Evolutionary conservation across 2,888 invertebrate genomes (phyloP).

Genomic region (Portevinia maculata): DNA sequence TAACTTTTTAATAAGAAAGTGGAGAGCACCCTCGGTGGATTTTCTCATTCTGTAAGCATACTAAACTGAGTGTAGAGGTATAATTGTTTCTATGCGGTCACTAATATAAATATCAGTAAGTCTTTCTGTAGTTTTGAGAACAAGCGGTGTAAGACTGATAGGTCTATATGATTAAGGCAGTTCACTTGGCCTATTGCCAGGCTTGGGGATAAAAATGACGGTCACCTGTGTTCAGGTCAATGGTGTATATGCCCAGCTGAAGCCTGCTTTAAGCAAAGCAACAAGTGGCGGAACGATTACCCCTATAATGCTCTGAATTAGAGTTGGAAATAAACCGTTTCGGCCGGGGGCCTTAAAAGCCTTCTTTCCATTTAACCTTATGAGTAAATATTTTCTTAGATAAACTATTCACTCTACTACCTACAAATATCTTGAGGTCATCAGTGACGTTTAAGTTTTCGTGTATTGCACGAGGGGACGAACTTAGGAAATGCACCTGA

Average conservation of each 20-base stretch:
- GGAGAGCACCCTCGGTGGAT: not conserved
- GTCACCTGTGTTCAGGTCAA: not conserved
- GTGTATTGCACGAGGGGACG: not conserved
- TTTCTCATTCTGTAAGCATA: too few relatives aligned
- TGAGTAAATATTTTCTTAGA: not conserved
- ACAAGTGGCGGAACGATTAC: not conserved
- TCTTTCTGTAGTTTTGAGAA: not conserved
- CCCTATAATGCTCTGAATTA: too few relatives aligned
- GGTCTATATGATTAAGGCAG: not conserved
- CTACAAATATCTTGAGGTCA: too few relatives aligned
- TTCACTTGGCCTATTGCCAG: not conserved
- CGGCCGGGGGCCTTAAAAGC: slow-evolving; percentile 1
- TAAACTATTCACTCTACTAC: slow-evolving; percentile 2
- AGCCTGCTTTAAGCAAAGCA: not conserved
- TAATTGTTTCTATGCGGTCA: not conserved
- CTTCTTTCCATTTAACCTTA: not conserved
- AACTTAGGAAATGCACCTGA: not conserved
- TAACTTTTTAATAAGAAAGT: not conserved
- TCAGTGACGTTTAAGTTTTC: too few relatives aligned
- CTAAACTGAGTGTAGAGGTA: not conserved
- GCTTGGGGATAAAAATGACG: not conserved
- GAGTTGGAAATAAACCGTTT: too few relatives aligned
- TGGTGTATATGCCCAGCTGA: not conserved
- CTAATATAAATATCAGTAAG: not conserved
- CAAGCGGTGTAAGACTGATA: not conserved